phyloP scores from a whole-genome alignment of 2,888 invertebrate genomes.

The Fissipunctia ypsillon region DNA sequence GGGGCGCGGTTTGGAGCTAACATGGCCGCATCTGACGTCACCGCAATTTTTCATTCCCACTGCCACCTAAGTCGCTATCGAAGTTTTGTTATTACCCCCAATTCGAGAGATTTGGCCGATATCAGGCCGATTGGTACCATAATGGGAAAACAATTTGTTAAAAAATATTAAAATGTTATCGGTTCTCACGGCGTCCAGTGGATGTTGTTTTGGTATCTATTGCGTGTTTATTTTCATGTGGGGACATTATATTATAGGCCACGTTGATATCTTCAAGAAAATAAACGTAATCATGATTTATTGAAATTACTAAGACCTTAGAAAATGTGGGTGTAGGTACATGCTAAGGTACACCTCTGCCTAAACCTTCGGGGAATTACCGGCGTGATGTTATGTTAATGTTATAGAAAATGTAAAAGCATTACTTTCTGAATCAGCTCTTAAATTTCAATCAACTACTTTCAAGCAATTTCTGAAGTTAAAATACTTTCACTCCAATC shows the following conservation, averaged over 20 bases:
- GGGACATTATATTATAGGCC: too few relatives aligned
- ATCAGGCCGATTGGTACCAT: conserved; percentile 26
- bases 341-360: too few relatives aligned
- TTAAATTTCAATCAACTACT: neutral
- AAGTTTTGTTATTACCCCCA: conserved; percentile 53
- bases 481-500: neutral
- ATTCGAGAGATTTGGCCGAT: conserved; percentile 39
- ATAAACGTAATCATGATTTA: neutral
- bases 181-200: neutral
- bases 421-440: neutral
- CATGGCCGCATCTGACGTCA: conserved; percentile 60
- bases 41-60: conserved; percentile 63
- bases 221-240: neutral
- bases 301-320: neutral
- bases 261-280: too few relatives aligned
- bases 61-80: conserved; percentile 54
- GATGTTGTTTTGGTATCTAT: conserved; percentile 10
- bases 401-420: neutral
- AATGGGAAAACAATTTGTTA: conserved; percentile 34
- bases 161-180: conserved; percentile 38
- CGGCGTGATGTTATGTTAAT: too few relatives aligned
- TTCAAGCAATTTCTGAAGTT: neutral
- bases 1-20: conserved; percentile 54
- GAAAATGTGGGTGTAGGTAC: too few relatives aligned
- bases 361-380: too few relatives aligned